Evolutionary conservation across 2,888 invertebrate species (phyloP), one percentile per base, ranked within the genome.

Genomic region (Monoplex corrugatus): DNA sequence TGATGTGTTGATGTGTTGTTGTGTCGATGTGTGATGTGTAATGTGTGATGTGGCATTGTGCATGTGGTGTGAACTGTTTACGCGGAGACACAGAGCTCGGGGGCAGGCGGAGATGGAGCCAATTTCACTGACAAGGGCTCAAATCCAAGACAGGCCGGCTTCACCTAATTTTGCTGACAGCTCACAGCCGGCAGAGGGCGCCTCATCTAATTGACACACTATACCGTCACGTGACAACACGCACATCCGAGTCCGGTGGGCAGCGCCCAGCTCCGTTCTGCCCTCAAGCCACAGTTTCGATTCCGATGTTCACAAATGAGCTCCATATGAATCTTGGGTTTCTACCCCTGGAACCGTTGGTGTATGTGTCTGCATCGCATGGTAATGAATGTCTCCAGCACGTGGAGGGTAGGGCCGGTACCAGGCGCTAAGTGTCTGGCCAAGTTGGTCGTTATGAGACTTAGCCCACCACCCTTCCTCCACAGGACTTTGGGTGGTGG

Each of bases 121-220:
- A 88, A 88, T 88, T 88, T 87, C 8, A 32, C 88, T 35, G 32
- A 44, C 38, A 6, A 23, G 57, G 40, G 63, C 88, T 82, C n/a
- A 57, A 6, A 8, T 0, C 2, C 40, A 44, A n/a, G n/a, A n/a
- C n/a, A n/a, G n/a, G n/a, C n/a, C n/a, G n/a, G n/a, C n/a, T n/a
- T n/a, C n/a, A n/a, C n/a, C n/a, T n/a, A n/a, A n/a, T n/a, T n/a
- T n/a, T n/a, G n/a, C n/a, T n/a, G n/a, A n/a, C n/a, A n/a, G n/a
- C n/a, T n/a, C n/a, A n/a, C n/a, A n/a, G n/a, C n/a, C n/a, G n/a
- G n/a, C 78, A 50, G 80, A 23, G 45, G 38, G 23, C 28, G 35
- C 44, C n/a, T 82, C 45, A 45, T 82, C 88, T 88, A 88, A 88
- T 88, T 88, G 88, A 88, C 88, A 88, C 88, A 83, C 50, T 83